phyloP scores from a whole-genome alignment of 2,113 vertebrate species.

The Xiphophorus couchianus region DNA sequence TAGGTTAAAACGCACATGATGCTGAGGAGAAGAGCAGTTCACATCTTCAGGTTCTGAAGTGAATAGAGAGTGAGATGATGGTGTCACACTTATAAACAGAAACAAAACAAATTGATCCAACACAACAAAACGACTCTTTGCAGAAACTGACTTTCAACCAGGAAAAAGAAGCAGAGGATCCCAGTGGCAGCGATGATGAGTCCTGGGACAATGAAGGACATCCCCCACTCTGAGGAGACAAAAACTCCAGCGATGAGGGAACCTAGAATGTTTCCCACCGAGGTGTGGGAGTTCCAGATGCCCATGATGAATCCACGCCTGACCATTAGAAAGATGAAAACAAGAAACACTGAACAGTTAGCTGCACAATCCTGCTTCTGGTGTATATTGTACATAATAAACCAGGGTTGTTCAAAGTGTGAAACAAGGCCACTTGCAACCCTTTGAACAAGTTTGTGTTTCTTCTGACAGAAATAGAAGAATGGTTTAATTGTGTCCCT shows the following conservation, averaged over 20 bases:
- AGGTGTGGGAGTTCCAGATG: constrained; percentile 98
- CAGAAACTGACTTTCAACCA: constrained; percentile 91
- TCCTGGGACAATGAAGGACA: constrained; percentile 94
- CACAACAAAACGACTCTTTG: background rate
- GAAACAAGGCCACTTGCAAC: too few relatives aligned
- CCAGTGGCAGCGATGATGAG: constrained; percentile 86
- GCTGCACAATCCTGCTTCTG: background rate
- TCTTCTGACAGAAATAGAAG: too few relatives aligned
- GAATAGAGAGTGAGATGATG: constrained; percentile 10
- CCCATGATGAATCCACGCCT: constrained; percentile 98
- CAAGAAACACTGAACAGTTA: background rate
- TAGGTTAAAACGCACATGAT: constrained; percentile 82
- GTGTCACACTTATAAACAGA: background rate
- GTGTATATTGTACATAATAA: background rate
- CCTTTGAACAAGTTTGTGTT: too few relatives aligned
- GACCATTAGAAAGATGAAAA: constrained; percentile 28
- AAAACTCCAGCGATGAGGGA: constrained; percentile 91
- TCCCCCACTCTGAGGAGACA: constrained; percentile 89
- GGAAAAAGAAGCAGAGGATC: constrained; percentile 92
- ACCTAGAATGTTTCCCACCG: constrained; percentile 96
- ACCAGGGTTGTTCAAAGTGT: too few relatives aligned
- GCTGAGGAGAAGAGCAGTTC: constrained; percentile 86
- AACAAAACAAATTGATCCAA: background rate
- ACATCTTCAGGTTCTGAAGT: constrained; percentile 92
- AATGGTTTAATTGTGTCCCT: too few relatives aligned